Conservation (phyloP, 2,888 invertebrate genomes). For the Eilema sororculum region DNA sequence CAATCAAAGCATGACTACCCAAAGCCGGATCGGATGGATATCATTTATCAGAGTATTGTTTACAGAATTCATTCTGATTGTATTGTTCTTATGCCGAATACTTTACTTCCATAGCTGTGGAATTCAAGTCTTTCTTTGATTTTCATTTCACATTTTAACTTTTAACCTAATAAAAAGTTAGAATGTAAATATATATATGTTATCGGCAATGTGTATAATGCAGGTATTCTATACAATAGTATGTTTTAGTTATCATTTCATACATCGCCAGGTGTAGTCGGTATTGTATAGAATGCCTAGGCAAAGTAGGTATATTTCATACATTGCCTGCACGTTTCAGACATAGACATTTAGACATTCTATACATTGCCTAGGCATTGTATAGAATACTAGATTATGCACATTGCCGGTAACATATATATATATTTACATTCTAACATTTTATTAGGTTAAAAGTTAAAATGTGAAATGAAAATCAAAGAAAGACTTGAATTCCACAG, state of each 20-base stretch:
- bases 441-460: neutral
- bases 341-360: too few species aligned
- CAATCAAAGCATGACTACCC: slow-evolving; percentile 17
- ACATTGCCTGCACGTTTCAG: too few species aligned
- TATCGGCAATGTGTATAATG: too few species aligned
- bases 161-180: neutral
- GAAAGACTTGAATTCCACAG: neutral
- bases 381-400: too few species aligned
- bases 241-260: too few species aligned
- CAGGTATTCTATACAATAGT: too few species aligned
- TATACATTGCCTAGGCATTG: too few species aligned
- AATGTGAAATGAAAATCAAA: neutral
- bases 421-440: neutral
- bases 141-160: neutral
- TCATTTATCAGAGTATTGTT: slow-evolving; percentile 21
- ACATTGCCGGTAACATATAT: too few species aligned
- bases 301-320: too few species aligned
- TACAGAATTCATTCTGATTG: slow-evolving; percentile 11
- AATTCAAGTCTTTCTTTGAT: neutral
- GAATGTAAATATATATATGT: too few species aligned
- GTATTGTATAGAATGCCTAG: too few species aligned
- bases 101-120: neutral
- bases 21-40: slow-evolving; percentile 11
- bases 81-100: slow-evolving; percentile 5
- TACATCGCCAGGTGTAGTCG: too few species aligned